Evolutionary conservation across 2,888 invertebrate genomes (phyloP), one percentile per base, ranked within the genome.

Genomic region (Leptopilina myrica): DNA sequence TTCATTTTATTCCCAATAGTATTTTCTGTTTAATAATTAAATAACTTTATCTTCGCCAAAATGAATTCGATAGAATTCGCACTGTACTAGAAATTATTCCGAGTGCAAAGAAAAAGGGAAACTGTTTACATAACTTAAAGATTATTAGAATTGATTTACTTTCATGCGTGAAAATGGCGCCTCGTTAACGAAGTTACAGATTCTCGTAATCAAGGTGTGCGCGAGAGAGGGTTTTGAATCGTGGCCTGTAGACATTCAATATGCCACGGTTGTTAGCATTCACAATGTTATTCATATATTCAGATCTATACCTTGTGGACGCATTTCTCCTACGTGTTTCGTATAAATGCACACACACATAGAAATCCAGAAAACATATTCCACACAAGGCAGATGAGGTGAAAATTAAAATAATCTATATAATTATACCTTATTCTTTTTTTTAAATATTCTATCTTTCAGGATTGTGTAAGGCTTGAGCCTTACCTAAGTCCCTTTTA

Each of bases 221-320:
- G 33, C 33, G 33, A 33, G 82, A 83, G 84, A 83, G 86, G 46
- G 46, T 46, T 80, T 80, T 85, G 84, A 81, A 81, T 81, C 85
- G 78, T 81, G 85, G 84, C 85, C 85, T 87, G 87, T 87, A 88
- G 90, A 89, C 87, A 90, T 90, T 90, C 90, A 89, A 90, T 91
- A 89, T 88, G 86, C 87, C 84, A 89, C 88, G 85, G 87, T 88
- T 88, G 89, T 90, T 91, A 90, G 89, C 90, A 87, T 89, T 86
- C 82, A 84, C 88, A 91, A 91, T 91, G 87, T 89, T 91, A 91
- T 91, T 91, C 91, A 91, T 91, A 88, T 90, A 91, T 91, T 89
- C 90, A 87, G 87, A 83, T 85, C 84, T 80, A 84, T 80, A 81
- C 84, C 84, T 82, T 80, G 82, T 83, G 78, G 81, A 84, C 85